Evolutionary conservation across 2,113 vertebrate genomes (phyloP), one percentile per base, ranked within the genome.

Genomic region (Polyodon spathula): DNA sequence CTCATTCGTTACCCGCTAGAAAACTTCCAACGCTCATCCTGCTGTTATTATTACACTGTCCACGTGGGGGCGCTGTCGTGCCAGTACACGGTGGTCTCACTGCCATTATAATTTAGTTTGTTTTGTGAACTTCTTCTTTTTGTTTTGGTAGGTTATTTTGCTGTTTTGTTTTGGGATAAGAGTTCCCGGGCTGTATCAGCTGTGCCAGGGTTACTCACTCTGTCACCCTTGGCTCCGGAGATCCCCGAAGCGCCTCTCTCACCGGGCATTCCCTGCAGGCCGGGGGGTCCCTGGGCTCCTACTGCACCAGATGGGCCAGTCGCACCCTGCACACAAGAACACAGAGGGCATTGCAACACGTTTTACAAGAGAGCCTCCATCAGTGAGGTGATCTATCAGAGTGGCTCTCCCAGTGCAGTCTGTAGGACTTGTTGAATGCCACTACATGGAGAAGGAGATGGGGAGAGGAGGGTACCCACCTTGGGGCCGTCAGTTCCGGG

Each of bases 201-300:
- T 44, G 43, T 44, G 7, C 43, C 12, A 8, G n/a, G 53, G 44
- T 9, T 17, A 83, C 93, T 89, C 68, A 97, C 95, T 84, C 95
- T 80, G 79, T 98, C 95, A 58, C 95, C 95, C 78, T 98, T 98
- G 69, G 95, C 89, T 48, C 95, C 95, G 0, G 90, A 76, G 4
- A 97, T 92, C 6, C 95, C 95, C 0, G 91, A 85, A 2, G 83
- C 78, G 78, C 95, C 95, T 71, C 95, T 88, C 74, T 98, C 95
- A 0, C 95, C 95, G 0, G 95, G 95, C 95, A 98, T 98, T 7
- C 95, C 95, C 77, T 98, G 95, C 40, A 97, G 86, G 46, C 94
- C 95, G 0, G 93, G 95, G 40, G 95, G 95, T 0, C 95, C 95
- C 67, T 97, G 94, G 71, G 92, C 91, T 0, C 95, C 94, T 0